phyloP scores from a whole-genome alignment of 2,888 invertebrate species.

The Salticus scenicus region DNA sequence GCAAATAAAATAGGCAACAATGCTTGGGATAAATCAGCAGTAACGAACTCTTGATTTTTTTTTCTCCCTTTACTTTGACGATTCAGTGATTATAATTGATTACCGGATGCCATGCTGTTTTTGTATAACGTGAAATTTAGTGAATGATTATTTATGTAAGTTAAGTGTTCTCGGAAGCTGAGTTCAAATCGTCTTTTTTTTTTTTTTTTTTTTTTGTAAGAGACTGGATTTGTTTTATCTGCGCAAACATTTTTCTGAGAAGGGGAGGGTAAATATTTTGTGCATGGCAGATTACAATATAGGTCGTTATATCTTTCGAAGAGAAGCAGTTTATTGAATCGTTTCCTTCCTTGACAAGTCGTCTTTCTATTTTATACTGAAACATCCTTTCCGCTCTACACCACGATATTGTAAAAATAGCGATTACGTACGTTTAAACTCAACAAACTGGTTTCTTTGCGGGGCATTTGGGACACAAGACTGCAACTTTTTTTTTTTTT shows the following conservation, averaged over 20 bases:
- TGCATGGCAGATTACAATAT: background rate
- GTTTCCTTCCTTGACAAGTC: background rate
- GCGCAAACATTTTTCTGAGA: too few species aligned
- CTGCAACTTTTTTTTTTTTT: too few species aligned
- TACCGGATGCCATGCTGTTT: background rate
- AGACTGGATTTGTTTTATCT: too few species aligned
- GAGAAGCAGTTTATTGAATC: background rate
- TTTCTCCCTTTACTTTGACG: too few species aligned
- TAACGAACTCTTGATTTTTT: too few species aligned
- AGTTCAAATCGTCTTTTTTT: background rate
- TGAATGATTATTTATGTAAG: background rate
- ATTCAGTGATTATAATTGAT: background rate
- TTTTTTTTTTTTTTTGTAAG: too few species aligned
- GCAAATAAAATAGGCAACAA: too few species aligned
- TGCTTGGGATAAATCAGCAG: too few species aligned
- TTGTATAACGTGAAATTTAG: background rate
- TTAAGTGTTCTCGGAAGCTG: background rate
- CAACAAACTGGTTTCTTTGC: background rate
- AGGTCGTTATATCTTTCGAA: background rate
- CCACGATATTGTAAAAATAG: background rate
- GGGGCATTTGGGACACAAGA: background rate
- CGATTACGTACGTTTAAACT: background rate
- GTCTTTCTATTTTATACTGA: background rate
- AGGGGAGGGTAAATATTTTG: background rate
- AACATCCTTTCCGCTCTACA: background rate